phyloP scores from a whole-genome alignment of 2,797 vertebrate genomes.

The Takifugu rubripes region DNA sequence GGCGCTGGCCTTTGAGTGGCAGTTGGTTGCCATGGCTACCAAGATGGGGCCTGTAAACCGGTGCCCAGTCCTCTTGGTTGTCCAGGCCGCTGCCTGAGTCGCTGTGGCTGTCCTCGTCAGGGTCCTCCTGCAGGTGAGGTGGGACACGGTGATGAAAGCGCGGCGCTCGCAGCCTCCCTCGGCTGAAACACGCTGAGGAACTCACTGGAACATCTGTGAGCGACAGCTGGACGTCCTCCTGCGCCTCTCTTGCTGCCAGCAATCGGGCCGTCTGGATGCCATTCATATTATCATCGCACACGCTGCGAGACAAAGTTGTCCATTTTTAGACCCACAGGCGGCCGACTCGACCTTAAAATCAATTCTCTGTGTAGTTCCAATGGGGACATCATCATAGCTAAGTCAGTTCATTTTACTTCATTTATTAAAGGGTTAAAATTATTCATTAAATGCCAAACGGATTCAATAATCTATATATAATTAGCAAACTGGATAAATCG shows the following conservation, averaged over 20 bases:
- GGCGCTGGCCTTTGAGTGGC: conserved; percentile 36
- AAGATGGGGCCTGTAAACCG: conserved; percentile 49
- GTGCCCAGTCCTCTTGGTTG: conserved; percentile 44
- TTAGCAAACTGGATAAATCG: too few species aligned
- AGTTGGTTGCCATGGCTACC: conserved; percentile 50
- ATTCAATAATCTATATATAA: too few species aligned
- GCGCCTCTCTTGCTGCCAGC: conserved; percentile 54
- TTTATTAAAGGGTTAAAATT: not conserved
- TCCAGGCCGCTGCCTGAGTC: conserved; percentile 57
- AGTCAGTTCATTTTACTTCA: conserved; percentile 18
- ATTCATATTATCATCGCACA: conserved; percentile 48
- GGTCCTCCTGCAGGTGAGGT: conserved; percentile 45
- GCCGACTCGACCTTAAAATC: conserved; percentile 30
- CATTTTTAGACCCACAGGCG: conserved; percentile 34
- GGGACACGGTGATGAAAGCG: conserved; percentile 14
- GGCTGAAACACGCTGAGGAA: conserved; percentile 16
- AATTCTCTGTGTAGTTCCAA: conserved; percentile 28
- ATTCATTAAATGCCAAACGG: not conserved
- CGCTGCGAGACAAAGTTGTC: conserved; percentile 57
- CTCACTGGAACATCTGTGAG: conserved; percentile 46
- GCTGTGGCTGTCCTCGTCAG: conserved; percentile 48
- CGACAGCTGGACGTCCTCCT: conserved; percentile 48
- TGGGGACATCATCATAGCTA: conserved; percentile 14
- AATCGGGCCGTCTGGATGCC: conserved; percentile 54
- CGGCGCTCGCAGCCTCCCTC: conserved; percentile 8